phyloP scores from a whole-genome alignment of 1,140 invertebrate genomes.

The Tribolium madens region DNA sequence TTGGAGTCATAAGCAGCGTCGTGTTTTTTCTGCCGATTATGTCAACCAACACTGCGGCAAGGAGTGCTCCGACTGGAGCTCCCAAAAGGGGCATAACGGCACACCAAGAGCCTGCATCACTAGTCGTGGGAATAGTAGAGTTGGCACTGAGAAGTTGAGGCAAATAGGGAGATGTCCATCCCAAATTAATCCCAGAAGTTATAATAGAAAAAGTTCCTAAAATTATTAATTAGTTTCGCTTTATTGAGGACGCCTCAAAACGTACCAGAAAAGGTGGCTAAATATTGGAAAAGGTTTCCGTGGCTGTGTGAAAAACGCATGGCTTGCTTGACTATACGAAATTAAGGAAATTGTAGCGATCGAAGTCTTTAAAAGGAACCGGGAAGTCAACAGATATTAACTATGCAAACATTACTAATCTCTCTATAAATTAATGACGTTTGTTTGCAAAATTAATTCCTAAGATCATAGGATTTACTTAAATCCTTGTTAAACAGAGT shows the following conservation, averaged over 20 bases:
- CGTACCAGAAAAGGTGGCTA: constrained; percentile 57
- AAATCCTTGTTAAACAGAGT: not conserved
- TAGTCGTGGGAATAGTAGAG: constrained; percentile 67
- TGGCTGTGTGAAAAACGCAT: constrained; percentile 37
- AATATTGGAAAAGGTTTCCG: constrained; percentile 56
- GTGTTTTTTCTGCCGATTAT: constrained; percentile 77
- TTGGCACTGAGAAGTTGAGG: constrained; percentile 54
- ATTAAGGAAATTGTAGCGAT: not conserved
- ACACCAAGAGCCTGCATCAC: constrained; percentile 75
- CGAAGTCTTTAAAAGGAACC: constrained; percentile 5
- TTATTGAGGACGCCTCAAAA: not conserved
- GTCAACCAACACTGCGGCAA: constrained; percentile 67
- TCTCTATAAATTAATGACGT: constrained; percentile 6
- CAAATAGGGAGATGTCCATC: constrained; percentile 63
- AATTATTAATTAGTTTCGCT: not conserved
- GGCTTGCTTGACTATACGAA: not conserved
- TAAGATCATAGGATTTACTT: not conserved
- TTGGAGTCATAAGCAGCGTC: constrained; percentile 70
- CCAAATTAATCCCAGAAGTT: constrained; percentile 59
- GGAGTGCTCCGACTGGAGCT: constrained; percentile 67
- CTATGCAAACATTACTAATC: not conserved
- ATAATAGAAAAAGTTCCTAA: constrained; percentile 57
- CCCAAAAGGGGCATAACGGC: constrained; percentile 65
- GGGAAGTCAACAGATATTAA: constrained; percentile 4
- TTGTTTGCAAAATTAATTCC: constrained; percentile 15